Evolutionary conservation across 2,888 invertebrate genomes (phyloP).

Genomic region (Arge pagana): DNA sequence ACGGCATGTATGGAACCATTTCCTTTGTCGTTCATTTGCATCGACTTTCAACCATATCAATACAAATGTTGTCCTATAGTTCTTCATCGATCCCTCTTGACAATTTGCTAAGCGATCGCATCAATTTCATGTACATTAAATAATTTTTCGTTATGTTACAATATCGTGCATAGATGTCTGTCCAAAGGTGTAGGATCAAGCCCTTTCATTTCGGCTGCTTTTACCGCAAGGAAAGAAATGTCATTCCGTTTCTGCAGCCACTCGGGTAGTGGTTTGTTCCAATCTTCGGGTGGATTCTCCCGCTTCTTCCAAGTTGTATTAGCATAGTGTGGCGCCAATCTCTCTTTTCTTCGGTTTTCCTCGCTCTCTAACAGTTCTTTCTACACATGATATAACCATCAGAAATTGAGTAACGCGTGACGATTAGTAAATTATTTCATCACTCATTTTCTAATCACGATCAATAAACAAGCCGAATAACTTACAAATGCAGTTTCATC

Average conservation of each 20-base stretch:
- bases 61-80: too few relatives aligned
- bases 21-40: too few relatives aligned
- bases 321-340: conserved; percentile 70
- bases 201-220: conserved; percentile 66
- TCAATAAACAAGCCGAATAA: too few relatives aligned
- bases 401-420: too few relatives aligned
- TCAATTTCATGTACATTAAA: conserved; percentile 7
- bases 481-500: conserved; percentile 73
- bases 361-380: conserved; percentile 74
- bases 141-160: conserved; percentile 4
- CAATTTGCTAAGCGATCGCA: too few relatives aligned
- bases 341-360: conserved; percentile 64
- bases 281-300: conserved; percentile 75
- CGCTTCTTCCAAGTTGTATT: conserved; percentile 84
- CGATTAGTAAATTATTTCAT: too few relatives aligned
- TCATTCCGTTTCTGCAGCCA: conserved; percentile 72
- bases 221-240: conserved; percentile 68
- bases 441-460: too few relatives aligned
- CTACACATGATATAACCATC: conserved; percentile 58
- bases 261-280: conserved; percentile 81
- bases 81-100: too few relatives aligned
- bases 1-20: too few relatives aligned
- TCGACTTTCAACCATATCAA: too few relatives aligned
- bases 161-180: conserved; percentile 22
- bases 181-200: conserved; percentile 30